Evolutionary conservation across 2,888 invertebrate genomes (phyloP), one percentile per base, ranked within the genome.

Genomic region (Hipparchia sbordonii): DNA sequence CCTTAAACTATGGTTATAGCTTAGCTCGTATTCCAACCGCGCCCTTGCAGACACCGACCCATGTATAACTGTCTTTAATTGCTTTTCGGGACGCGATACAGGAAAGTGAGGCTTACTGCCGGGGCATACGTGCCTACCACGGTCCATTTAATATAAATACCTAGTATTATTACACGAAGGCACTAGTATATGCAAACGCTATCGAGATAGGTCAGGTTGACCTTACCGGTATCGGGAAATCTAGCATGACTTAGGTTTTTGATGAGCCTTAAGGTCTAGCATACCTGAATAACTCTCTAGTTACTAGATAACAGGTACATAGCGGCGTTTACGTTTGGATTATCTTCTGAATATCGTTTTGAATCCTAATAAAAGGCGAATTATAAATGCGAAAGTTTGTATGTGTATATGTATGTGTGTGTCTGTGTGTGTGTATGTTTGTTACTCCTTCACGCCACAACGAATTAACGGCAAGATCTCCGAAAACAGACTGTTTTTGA

Each of bases 41-140:
- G 48, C 9, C 67, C 23, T 72, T 67, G 71, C 23, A 52, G 56
- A 75, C 71, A 63, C 73, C 69, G 60, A 75, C 71, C 67, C 72
- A 72, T 74, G 70, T 76, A 82, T 88, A 87, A 87, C 86, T 87
- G 86, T 86, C 81, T 85, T 84, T 86, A 88, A 88, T 88, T 85
- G 84, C 83, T 82, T 80, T 82, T 82, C 82, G 80, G 78, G 83
- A 84, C 81, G 79, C 71, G 75, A 75, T 81, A 79, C 75, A 75
- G 72, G 72, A 74, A 76, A 78, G 76, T 77, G 76, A 79, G 71
- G 70, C 67, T 77, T 78, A 81, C 79, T 78, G 74, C 67, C 66
- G 69, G 65, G 70, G 73, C 66, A 61, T 63, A 45, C 33, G 71
- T 66, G 72, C 70, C 67, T 60, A 72, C 70, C 72, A 77, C 74